These are phyloP conservation scores for Lophius americanus DNA, from an alignment of 2,797 vertebrate genomes.

Conservation along the genomic window DNA sequence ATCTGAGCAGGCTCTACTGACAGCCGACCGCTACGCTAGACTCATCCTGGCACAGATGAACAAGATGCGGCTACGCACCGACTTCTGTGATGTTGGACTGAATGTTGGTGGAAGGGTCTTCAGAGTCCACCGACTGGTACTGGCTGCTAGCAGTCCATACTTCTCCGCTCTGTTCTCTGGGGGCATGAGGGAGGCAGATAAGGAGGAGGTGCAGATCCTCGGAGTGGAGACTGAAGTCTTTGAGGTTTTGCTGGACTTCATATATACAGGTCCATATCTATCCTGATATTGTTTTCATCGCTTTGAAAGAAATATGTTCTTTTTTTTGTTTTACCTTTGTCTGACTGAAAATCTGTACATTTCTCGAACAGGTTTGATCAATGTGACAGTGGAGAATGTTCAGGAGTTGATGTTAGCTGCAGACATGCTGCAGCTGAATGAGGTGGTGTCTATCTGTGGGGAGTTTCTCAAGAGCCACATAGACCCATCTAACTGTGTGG, in stretches of 20 bases:
- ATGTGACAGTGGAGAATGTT: constrained; percentile 90
- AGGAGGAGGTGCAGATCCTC: constrained; percentile 90
- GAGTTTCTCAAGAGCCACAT: constrained; percentile 94
- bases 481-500: constrained; percentile 93
- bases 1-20: constrained; percentile 72
- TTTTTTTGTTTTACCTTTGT: not conserved
- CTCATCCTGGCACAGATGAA: constrained; percentile 93
- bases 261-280: constrained; percentile 85
- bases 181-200: constrained; percentile 91
- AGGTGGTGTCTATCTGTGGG: constrained; percentile 93
- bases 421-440: constrained; percentile 95
- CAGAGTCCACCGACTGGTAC: constrained; percentile 90
- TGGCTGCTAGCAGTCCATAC: constrained; percentile 96
- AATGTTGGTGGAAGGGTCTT: constrained; percentile 87
- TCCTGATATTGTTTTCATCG: not conserved
- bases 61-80: constrained; percentile 87
- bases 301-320: not conserved
- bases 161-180: constrained; percentile 93
- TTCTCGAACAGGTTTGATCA: constrained; percentile 84
- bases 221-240: constrained; percentile 91
- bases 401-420: constrained; percentile 96
- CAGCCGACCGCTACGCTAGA: constrained; percentile 89
- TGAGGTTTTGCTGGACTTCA: constrained; percentile 91
- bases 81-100: constrained; percentile 94
- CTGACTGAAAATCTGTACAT: not conserved